Conservation (phyloP, 2,113 vertebrate species). For the Podarcis muralis region DNA sequence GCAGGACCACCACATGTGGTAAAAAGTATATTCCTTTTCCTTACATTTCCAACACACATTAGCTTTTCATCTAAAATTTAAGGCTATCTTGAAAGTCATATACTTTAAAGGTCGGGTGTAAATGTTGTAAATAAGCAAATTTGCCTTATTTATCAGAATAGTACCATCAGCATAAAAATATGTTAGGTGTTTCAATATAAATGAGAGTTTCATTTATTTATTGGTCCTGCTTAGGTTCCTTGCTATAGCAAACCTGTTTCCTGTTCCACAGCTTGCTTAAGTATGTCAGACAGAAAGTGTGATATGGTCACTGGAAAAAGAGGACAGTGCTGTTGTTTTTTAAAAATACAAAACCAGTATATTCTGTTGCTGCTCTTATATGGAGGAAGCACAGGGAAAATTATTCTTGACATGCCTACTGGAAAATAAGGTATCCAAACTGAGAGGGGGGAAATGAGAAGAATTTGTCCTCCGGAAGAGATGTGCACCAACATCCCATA, state of each 20-base stretch:
- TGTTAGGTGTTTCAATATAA: neutral
- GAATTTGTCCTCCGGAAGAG: neutral
- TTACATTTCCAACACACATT: too few species aligned
- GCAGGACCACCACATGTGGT: too few species aligned
- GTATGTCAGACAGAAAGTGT: neutral
- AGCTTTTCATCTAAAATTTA: neutral
- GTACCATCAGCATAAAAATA: neutral
- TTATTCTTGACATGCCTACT: neutral
- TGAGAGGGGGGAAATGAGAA: constrained; percentile 16
- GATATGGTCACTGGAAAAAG: neutral
- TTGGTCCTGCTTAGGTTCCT: neutral
- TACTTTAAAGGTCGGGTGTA: too few species aligned
- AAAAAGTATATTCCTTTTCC: too few species aligned
- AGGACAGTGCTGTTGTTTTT: neutral
- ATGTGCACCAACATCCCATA: constrained; percentile 34
- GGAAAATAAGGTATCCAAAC: constrained; percentile 7
- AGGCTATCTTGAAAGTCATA: neutral
- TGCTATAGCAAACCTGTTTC: neutral
- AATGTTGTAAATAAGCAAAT: neutral
- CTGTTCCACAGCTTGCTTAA: constrained; percentile 5
- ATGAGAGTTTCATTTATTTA: neutral
- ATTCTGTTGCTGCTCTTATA: neutral
- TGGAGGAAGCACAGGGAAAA: neutral
- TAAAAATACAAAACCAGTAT: neutral
- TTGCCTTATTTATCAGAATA: neutral